These are phyloP conservation scores for Drosophila prostipennis DNA, from an alignment of 2,888 invertebrate species.

Conservation along the genomic window DNA sequence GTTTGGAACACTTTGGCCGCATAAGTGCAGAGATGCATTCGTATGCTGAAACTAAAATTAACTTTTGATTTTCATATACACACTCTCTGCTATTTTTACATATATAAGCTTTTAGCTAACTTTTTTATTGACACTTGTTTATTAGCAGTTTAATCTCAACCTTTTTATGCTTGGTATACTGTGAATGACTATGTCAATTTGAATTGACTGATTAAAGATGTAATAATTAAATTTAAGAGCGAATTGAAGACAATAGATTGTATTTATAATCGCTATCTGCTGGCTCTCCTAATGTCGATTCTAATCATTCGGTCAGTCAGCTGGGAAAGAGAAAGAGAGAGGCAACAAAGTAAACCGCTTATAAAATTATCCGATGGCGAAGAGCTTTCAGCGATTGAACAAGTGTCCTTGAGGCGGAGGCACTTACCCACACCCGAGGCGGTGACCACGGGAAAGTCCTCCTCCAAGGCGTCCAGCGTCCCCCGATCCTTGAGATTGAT, in stretches of 20 bases:
- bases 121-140: neutral
- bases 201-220: neutral
- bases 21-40: neutral
- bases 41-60: neutral
- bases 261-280: constrained; percentile 12
- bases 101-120: neutral
- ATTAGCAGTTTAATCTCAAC: neutral
- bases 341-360: constrained; percentile 9
- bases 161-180: neutral
- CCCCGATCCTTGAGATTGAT: constrained; percentile 8
- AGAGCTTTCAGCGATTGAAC: constrained; percentile 17
- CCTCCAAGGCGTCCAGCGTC: neutral
- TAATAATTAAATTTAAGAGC: neutral
- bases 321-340: constrained; percentile 24
- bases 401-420: constrained; percentile 43
- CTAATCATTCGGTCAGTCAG: constrained; percentile 38
- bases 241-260: neutral
- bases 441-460: constrained; percentile 25
- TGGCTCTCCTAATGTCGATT: constrained; percentile 8
- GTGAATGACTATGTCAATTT: neutral
- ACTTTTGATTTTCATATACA: neutral
- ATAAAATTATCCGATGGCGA: constrained; percentile 15
- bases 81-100: neutral
- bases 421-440: constrained; percentile 49
- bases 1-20: constrained; percentile 2